phyloP scores from a whole-genome alignment of 2,888 invertebrate genomes.

The Amphipoea oculea region DNA sequence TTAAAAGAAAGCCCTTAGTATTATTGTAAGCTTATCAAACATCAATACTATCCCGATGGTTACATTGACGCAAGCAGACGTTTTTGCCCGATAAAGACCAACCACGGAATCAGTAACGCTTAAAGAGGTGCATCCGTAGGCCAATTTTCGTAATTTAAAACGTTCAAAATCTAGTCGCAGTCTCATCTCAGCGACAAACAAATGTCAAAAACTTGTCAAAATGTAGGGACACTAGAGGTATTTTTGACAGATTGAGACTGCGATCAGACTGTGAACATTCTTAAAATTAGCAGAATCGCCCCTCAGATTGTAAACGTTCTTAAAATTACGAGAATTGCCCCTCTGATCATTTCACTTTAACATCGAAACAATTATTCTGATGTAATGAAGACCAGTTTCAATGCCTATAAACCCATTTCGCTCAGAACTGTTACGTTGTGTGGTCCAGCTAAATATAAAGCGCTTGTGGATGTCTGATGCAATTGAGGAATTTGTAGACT shows the following conservation, averaged over 20 bases:
- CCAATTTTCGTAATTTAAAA: no score
- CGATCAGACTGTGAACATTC: no score
- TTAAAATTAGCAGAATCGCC: no score
- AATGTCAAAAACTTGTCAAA: no score
- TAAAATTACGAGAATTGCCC: no score
- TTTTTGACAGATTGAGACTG: no score
- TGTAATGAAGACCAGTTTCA: neutral
- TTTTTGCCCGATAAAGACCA: neutral
- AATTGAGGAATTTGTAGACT: neutral
- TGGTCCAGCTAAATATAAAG: constrained; percentile 14
- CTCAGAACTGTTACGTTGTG: neutral
- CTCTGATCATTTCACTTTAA: neutral
- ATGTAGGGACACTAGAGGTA: no score
- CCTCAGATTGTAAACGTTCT: no score
- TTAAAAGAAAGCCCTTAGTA: neutral
- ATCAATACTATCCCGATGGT: neutral
- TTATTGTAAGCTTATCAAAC: neutral
- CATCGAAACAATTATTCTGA: neutral
- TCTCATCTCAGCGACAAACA: no score
- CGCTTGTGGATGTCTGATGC: neutral
- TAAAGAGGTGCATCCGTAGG: neutral
- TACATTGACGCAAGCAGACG: no score
- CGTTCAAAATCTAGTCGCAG: no score
- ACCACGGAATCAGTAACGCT: neutral
- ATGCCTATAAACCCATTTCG: constrained; percentile 22